phyloP scores from a whole-genome alignment of 2,888 invertebrate species.

The Temnothorax ravouxi region DNA sequence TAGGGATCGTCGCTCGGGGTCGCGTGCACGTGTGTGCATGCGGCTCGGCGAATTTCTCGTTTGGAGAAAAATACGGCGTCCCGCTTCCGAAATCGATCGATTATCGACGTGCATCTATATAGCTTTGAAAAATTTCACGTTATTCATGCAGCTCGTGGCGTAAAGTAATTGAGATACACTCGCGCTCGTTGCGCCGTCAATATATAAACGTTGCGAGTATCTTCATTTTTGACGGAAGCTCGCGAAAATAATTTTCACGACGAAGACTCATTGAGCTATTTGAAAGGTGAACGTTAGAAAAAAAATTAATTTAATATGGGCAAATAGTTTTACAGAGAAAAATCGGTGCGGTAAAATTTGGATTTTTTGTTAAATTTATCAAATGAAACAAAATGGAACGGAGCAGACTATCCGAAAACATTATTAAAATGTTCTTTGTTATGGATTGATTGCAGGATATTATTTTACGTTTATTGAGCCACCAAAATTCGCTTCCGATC shows the following conservation, averaged over 20 bases:
- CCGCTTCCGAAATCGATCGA: constrained; percentile 17
- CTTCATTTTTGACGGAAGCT: background rate
- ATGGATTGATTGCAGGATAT: background rate
- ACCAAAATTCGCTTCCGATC: background rate
- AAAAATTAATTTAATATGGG: background rate
- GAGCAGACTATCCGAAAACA: background rate
- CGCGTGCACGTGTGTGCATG: background rate
- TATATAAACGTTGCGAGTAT: background rate
- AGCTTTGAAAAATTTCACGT: constrained; percentile 14
- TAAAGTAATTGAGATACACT: constrained; percentile 1
- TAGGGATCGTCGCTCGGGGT: background rate
- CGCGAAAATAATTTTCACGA: background rate
- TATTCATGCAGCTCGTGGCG: background rate
- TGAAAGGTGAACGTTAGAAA: background rate
- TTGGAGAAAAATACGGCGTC: background rate
- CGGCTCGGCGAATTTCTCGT: background rate
- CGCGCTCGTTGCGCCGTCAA: background rate
- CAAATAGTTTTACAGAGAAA: background rate
- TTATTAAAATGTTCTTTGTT: background rate
- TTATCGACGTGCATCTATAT: background rate
- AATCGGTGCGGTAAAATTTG: background rate
- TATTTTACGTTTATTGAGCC: background rate
- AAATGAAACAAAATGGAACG: background rate
- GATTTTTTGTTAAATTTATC: constrained; percentile 3
- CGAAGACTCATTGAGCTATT: background rate